These are phyloP conservation scores for Paraplagusia blochii DNA, from an alignment of 2,113 vertebrate species.

Conservation along the genomic window DNA sequence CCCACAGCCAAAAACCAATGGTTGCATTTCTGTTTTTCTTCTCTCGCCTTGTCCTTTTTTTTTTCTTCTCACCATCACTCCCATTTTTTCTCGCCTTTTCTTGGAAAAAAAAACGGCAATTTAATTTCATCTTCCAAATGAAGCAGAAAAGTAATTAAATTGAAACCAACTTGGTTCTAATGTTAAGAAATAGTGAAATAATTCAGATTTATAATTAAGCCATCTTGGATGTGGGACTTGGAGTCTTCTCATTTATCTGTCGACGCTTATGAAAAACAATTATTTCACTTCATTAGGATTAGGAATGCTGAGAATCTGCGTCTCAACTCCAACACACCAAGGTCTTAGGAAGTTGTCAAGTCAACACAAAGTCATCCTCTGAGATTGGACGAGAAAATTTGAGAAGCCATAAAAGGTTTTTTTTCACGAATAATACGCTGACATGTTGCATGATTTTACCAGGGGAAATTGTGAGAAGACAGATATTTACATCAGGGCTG, in stretches of 20 bases:
- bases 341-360: slow-evolving; percentile 64
- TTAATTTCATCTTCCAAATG: slow-evolving; percentile 59
- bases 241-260: slow-evolving; percentile 47
- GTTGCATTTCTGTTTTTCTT: slow-evolving; percentile 40
- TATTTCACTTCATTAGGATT: slow-evolving; percentile 74
- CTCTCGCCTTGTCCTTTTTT: slow-evolving; percentile 10
- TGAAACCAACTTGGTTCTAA: slow-evolving; percentile 65
- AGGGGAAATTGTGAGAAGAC: slow-evolving; percentile 28
- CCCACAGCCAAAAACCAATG: slow-evolving; percentile 64
- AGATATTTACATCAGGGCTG: slow-evolving; percentile 44
- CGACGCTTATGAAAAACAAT: slow-evolving; percentile 70
- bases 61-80: slow-evolving; percentile 20
- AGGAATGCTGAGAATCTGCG: slow-evolving; percentile 58
- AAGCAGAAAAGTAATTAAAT: slow-evolving; percentile 64
- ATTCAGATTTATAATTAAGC: slow-evolving; percentile 70
- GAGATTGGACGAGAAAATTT: too few relatives aligned
- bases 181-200: slow-evolving; percentile 61
- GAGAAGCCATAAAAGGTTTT: slow-evolving; percentile 14
- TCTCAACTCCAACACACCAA: slow-evolving; percentile 56
- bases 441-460: slow-evolving; percentile 39
- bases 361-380: slow-evolving; percentile 45
- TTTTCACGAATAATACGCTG: slow-evolving; percentile 35
- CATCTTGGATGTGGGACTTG: slow-evolving; percentile 51
- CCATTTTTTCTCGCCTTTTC: slow-evolving; percentile 35
- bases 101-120: slow-evolving; percentile 40